Evolutionary conservation across 2,888 invertebrate genomes (phyloP).

Genomic region (Oasisia sp.): DNA sequence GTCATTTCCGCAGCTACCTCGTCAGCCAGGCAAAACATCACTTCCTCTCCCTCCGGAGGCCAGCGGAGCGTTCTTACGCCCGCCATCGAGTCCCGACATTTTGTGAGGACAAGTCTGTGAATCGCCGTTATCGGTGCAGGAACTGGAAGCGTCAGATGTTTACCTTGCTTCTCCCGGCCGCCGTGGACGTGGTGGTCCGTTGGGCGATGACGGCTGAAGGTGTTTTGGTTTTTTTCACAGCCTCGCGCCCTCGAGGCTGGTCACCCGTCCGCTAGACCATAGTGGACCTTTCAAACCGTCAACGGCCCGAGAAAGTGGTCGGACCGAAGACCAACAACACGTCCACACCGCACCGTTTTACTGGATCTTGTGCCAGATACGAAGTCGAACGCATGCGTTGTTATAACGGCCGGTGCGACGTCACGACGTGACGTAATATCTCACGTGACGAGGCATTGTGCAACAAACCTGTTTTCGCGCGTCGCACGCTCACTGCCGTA

Average conservation of each 20-base stretch:
- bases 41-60: neutral
- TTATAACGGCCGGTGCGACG: neutral
- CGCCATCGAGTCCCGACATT: neutral
- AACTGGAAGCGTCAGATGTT: neutral
- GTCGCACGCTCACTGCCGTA: neutral
- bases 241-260: constrained; percentile 17
- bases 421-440: neutral
- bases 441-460: constrained; percentile 1
- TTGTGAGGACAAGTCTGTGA: neutral
- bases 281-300: constrained; percentile 17
- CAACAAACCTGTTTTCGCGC: constrained; percentile 1
- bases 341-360: constrained; percentile 17
- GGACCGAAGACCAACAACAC: constrained; percentile 13
- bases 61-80: neutral
- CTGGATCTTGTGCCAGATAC: neutral
- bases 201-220: neutral
- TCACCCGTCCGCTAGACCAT: constrained; percentile 2
- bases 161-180: neutral
- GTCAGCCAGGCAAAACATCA: neutral
- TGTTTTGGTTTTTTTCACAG: neutral
- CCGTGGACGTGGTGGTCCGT: neutral
- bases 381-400: neutral
- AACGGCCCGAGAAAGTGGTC: constrained; percentile 4
- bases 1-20: neutral
- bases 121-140: neutral